Evolutionary conservation across 2,113 vertebrate genomes (phyloP).

Genomic region (Indri indri): DNA sequence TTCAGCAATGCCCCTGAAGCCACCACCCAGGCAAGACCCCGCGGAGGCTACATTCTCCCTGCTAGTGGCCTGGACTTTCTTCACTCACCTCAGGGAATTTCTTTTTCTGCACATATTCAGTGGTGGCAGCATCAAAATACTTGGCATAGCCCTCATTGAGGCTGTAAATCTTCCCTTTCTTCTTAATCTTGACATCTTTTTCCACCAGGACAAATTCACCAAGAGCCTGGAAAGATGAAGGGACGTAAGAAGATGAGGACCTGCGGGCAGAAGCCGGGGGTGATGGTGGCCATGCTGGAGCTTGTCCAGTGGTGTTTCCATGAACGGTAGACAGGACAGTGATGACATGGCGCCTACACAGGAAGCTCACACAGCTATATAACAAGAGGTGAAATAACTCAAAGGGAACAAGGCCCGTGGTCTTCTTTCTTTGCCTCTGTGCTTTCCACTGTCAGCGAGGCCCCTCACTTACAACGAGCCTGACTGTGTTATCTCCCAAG

Average conservation of each 20-base stretch:
- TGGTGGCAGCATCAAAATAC: constrained; percentile 93
- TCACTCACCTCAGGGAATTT: constrained; percentile 95
- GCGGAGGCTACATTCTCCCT: neutral
- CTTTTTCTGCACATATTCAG: constrained; percentile 95
- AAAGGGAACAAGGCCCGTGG: neutral
- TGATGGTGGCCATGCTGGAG: neutral
- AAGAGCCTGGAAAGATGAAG: constrained; percentile 85
- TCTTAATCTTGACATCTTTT: constrained; percentile 94
- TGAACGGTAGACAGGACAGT: neutral
- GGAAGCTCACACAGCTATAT: too few relatives aligned
- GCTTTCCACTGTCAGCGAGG: neutral
- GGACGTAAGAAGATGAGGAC: neutral
- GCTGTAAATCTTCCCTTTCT: constrained; percentile 95
- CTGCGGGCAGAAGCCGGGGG: neutral
- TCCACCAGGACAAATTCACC: constrained; percentile 97
- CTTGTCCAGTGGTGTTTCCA: neutral
- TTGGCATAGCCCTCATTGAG: constrained; percentile 98
- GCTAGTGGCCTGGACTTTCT: neutral
- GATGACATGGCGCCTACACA: fast-evolving
- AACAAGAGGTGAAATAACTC: neutral
- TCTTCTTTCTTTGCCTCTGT: neutral
- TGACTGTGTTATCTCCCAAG: neutral
- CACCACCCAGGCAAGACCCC: neutral
- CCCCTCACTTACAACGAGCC: neutral
- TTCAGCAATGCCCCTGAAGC: neutral